Evolutionary conservation across 2,888 invertebrate genomes (phyloP).

Genomic region (Thecophora atra): DNA sequence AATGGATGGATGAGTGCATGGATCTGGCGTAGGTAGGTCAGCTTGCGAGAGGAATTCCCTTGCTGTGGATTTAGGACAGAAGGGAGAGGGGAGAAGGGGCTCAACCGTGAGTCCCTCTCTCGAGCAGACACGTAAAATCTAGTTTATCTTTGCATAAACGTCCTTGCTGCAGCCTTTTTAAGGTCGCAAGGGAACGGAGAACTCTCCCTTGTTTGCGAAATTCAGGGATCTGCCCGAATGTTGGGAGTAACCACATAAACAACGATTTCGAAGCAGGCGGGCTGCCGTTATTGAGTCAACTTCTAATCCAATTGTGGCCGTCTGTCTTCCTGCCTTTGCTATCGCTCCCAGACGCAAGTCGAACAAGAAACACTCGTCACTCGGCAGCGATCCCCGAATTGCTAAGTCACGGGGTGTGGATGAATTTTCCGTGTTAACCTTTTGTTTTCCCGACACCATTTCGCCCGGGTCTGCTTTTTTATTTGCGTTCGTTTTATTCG

Average conservation of each 20-base stretch:
- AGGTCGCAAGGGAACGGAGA: background rate
- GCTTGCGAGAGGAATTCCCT: conserved; percentile 41
- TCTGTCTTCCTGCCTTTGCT: conserved; percentile 8
- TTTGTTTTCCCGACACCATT: conserved; percentile 41
- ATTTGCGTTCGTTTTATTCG: no score
- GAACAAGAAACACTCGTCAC: conserved; percentile 40
- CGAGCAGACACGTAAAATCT: background rate
- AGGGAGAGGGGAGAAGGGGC: background rate
- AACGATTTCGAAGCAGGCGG: conserved; percentile 18
- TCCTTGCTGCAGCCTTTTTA: background rate
- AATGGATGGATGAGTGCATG: conserved; percentile 37
- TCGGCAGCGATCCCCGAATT: conserved; percentile 14
- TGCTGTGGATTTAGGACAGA: background rate
- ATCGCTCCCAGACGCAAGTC: conserved; percentile 22
- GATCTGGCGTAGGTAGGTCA: conserved; percentile 34
- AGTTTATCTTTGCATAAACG: conserved; percentile 15
- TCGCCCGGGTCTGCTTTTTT: conserved; percentile 23
- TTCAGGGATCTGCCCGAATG: background rate
- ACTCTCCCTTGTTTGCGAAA: conserved; percentile 8
- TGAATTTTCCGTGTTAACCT: conserved; percentile 54
- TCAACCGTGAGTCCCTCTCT: background rate
- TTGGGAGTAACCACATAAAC: conserved; percentile 34
- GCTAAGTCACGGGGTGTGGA: conserved; percentile 46
- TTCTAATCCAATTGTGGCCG: conserved; percentile 33
- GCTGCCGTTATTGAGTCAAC: conserved; percentile 30